Evolutionary conservation across 2,888 invertebrate species (phyloP).

Genomic region (Ischnura elegans): DNA sequence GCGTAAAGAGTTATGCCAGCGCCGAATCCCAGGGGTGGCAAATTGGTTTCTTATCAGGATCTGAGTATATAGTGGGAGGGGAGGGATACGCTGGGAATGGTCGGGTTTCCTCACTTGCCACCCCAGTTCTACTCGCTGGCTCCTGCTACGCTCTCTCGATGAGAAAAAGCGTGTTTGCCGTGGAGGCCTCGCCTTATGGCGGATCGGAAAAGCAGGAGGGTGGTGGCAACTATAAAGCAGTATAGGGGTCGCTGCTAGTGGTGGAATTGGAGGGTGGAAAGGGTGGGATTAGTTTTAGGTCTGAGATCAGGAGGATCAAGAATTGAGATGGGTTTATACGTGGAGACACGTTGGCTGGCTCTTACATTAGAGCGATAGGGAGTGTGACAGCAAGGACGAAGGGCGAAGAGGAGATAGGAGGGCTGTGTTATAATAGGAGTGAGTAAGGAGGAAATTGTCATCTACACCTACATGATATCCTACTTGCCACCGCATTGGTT

Average conservation of each 20-base stretch:
- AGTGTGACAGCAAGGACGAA: neutral
- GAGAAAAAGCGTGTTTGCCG: neutral
- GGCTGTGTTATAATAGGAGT: no score
- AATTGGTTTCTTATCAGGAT: constrained; percentile 42
- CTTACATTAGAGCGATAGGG: neutral
- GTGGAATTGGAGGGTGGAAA: neutral
- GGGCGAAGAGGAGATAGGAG: neutral
- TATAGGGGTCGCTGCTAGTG: neutral
- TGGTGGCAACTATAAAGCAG: neutral
- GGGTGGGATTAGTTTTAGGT: constrained; percentile 41
- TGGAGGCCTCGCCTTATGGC: neutral
- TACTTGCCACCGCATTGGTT: no score
- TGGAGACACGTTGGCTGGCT: neutral
- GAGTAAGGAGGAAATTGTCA: no score
- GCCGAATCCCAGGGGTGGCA: constrained; percentile 12
- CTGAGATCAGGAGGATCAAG: constrained; percentile 32
- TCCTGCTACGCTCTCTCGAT: neutral
- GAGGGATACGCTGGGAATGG: neutral
- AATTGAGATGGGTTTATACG: constrained; percentile 36
- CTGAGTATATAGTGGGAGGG: neutral
- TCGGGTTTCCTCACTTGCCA: no score
- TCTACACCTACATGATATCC: no score
- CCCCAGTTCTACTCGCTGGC: no score
- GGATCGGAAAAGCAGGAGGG: neutral
- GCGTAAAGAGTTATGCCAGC: neutral